Evolutionary conservation across 2,113 vertebrate species (phyloP), one percentile per base, ranked within the genome.

Genomic region (Brienomyrus longianalis): DNA sequence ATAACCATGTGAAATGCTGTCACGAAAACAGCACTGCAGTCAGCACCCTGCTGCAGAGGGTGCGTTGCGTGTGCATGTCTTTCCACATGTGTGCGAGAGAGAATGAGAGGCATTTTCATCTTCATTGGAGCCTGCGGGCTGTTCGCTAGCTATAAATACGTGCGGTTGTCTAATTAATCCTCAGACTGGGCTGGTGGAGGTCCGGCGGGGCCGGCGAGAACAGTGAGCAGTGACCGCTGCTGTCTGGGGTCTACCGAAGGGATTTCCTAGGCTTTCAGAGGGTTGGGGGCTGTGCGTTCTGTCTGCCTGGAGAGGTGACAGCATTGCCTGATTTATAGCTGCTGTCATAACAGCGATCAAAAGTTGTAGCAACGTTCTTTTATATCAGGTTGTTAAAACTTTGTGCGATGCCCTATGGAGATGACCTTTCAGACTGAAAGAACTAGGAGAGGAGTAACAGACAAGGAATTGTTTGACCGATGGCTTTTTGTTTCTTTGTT

Each of bases 61-160:
- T 0, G 13, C 9, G 7, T 7, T 54, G 47, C n/a, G 5, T 52
- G 47, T 17, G 70, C 4, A 17, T 17, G 74, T 80, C 35, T 35
- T 35, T 43, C 74, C 74, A 80, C 74, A 77, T 77, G 17, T 80
- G 74, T 19, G 74, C 35, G 4, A 80, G 15, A 19, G 74, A 80
- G 74, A 80, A 21, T 8, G 15, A 80, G 35, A 43, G 35, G 74
- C 74, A 15, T 80, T 80, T 80, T 80, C 70, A 35, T 39, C 87
- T 88, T 88, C 56, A 45, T 35, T 45, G 39, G 15, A 62, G 39
- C 39, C 56, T 70, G 10, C 45, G 45, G 23, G 59, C 48, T 3
- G 31, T 80, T 48, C 35, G 10, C 31, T 27, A 17, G 48, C 70
- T 89, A 89, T 89, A 89, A 89, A 89, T 89, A 89, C 31, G 50